A percentile compares a stretch with the other conserved stretches of the same genome.
These are phyloP conservation scores for Intellagama lesueurii DNA, from an alignment of 2,797 vertebrate genomes.

Conservation along the genomic window DNA sequence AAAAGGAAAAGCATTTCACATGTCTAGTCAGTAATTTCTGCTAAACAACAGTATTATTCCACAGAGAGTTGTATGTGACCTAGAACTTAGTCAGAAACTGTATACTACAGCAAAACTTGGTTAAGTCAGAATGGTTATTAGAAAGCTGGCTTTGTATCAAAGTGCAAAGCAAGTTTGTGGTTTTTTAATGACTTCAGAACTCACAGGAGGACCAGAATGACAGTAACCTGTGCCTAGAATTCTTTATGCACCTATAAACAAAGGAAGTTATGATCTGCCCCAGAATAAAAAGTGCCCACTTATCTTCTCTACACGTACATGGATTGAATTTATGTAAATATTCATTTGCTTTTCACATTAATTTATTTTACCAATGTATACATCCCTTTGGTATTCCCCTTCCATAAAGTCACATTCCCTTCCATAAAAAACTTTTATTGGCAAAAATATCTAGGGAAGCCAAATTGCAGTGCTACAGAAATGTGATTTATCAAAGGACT, in stretches of 20 bases:
- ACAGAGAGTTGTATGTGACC: constrained; percentile 24
- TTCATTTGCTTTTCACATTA: constrained; percentile 39
- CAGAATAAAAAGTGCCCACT: not conserved
- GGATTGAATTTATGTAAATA: not conserved
- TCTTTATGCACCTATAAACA: constrained; percentile 13
- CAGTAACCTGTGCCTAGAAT: constrained; percentile 23
- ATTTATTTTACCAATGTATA: constrained; percentile 13
- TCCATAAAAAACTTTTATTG: not conserved
- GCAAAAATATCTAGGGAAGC: constrained; percentile 20
- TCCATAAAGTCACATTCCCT: not conserved
- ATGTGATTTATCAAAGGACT: constrained; percentile 46
- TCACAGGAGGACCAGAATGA: constrained; percentile 5
- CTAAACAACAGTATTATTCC: constrained; percentile 27
- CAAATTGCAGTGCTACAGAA: constrained; percentile 5
- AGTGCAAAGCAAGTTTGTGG: not conserved
- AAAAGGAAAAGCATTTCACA: not conserved
- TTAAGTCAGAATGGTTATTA: constrained; percentile 31
- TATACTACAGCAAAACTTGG: constrained; percentile 22
- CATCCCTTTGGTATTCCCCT: constrained; percentile 4
- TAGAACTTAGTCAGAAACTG: constrained; percentile 17
- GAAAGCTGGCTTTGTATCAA: constrained; percentile 41
- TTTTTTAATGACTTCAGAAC: constrained; percentile 36
- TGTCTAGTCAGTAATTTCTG: constrained; percentile 4
- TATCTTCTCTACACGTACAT: not conserved
- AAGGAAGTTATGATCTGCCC: not conserved